Base-by-base conservation (phyloP, 2,113 vertebrate genomes). In the Synodontis membranacea region DNA sequence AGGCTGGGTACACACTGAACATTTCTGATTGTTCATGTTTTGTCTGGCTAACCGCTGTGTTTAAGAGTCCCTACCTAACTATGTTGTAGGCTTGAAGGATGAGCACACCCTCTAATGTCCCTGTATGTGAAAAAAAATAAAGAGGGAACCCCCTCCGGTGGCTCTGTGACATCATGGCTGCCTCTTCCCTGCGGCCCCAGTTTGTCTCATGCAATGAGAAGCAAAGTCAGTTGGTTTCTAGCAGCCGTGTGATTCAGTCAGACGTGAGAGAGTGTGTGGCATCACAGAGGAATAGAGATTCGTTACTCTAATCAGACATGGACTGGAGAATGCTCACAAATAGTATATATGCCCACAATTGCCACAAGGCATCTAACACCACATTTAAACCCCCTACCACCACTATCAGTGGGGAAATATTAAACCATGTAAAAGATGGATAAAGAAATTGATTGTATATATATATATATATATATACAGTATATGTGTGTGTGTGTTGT, bases 351-450 rank as follows among this genome's bases (percentile, higher is more conserved):
- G 87, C 90, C 93, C 95, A 94, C 91, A 91, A 91, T 93, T 91
- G 94, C 96, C 96, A 95, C 94, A 92, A 96, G 96, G 94, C 95
- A 93, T 90, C 93, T 96, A 95, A 95, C 94, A 95, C 93, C 91
- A 93, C 91, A 92, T 95, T 94, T 92, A 92, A 91, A 91, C 66
- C 87, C 88, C 93, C 86, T 8, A 93, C 84, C 86, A 90, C 90
- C 23, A 87, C 52, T 42, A 83, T 23, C 9, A 62, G 62, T 83
- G 34, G 42, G 39, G 37, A 60, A 89, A 91, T 86, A 90, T 37
- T 80, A 85, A 89, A 86, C 86, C 83, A 17, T 11, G 10, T n/a
- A n/a, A n/a, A n/a, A n/a, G n/a, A n/a, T n/a, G n/a, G n/a, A n/a
- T n/a, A n/a, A n/a, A n/a, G n/a, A n/a, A n/a, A n/a, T n/a, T n/a